Base-by-base conservation (phyloP, 2,797 vertebrate species). In the Manis crassicaudata region DNA sequence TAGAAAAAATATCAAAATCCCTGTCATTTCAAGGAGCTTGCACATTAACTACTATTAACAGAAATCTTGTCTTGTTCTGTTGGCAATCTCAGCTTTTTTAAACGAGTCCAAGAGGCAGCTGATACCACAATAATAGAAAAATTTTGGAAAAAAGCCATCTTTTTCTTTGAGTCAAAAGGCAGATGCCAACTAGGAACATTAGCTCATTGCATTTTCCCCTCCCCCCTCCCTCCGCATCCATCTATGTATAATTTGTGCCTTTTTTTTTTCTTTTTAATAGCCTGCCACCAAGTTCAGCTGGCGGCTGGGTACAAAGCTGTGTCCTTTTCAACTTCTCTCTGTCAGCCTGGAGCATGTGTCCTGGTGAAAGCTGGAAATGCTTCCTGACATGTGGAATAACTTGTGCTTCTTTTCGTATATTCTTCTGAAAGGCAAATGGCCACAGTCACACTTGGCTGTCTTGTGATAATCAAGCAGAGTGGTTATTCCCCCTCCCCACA, bases 81-180 rank as follows among this genome's bases (percentile, higher is more conserved):
- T 94, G 94, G 83, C 95, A 86, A 54, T 92, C 85, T 95, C 40
- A 32, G 73, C 80, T 95, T 54, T 94, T 90, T 85, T 72, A 96
- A 95, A 85, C 0, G 11, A 76, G 87, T 92, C 88, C 84, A 95
- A 94, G 94, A 96, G 95, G 89, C 97, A 95, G 97, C 97, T 97
- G 96, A 98, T 94, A 75, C 88, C 90, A 86, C 86, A 92, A 54
- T 88, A 91, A 92, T 75, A 95, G 87, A 90, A 97, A 93, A 70
- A 46, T 56, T 75, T 70, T 96, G 96, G 92, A 93, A 82, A 82
- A 73, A 50, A 79, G 95, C 96, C 97, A 96, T 90, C 52, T 90
- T 68, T 94, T 96, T 92, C 87, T 97, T 65, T 92, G 92, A 96
- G 93, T 96, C 94, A 89, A 87, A 96, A 98, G 87, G 90, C 96